Base-by-base conservation (phyloP, 2,113 vertebrate species). In the Paramormyrops kingsleyae region DNA sequence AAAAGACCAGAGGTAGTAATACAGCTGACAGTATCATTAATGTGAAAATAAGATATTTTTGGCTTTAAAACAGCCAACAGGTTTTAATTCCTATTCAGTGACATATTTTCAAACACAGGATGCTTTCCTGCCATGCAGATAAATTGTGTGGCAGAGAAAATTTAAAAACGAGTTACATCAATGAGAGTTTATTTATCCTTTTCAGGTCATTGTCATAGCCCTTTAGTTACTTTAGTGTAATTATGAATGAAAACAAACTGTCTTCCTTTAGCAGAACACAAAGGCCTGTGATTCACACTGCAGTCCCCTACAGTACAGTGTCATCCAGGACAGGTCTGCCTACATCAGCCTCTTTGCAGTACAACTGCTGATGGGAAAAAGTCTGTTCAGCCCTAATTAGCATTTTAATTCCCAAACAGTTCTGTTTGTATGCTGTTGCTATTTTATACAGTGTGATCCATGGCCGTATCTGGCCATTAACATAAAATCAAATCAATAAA, bases 391-490 rank as follows among this genome's bases (percentile, higher is more conserved):
- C 27, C n/a, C 62, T 31, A 31, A 70, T 70, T 31, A 70, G n/a
- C 62, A 70, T 70, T 70, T 70, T 70, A 70, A 70, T 70, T 70
- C n/a, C 62, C 62, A 70, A 70, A 70, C 62, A 70, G 62, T 70
- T 70, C 62, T 70, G 62, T 27, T 70, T 70, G 9, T 13, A 70
- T 70, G 62, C n/a, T 31, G 62, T 70, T 70, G 27, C 62, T 70
- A 70, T 70, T 70, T 27, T 70, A 31, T 70, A 70, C 62, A 13
- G n/a, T 70, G 31, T 70, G 62, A 70, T 70, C n/a, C 62, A 70
- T 70, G 27, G n/a, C 27, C 13, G 62, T 70, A 31, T 70, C 62
- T 70, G 10, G 62, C 27, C 62, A 70, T 70, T 13, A 31, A 31
- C n/a, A 31, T 70, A 70, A 70, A 66, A 70, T 13, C 62, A 70